These are phyloP conservation scores for Thymallus thymallus DNA, from an alignment of 2,113 vertebrate species.

Conservation along the genomic window DNA sequence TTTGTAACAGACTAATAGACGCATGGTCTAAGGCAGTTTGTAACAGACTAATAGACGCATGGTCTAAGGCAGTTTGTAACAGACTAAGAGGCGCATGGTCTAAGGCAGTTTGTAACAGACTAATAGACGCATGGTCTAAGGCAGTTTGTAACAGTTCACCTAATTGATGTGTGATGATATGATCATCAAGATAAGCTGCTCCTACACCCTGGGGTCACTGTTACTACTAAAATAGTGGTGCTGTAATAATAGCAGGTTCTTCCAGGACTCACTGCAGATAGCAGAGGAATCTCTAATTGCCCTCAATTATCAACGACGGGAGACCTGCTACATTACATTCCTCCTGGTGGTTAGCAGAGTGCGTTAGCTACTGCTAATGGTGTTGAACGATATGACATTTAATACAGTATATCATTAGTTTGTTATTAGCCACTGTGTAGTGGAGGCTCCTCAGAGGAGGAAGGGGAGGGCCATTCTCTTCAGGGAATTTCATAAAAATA, in stretches of 20 bases:
- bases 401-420: constrained; percentile 29
- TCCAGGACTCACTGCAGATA: constrained; percentile 45
- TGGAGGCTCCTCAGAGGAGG: too few relatives aligned
- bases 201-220: constrained; percentile 54
- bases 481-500: too few relatives aligned
- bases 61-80: constrained; percentile 10
- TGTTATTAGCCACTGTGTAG: constrained; percentile 27
- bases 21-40: constrained; percentile 18
- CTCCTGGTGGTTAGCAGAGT: constrained; percentile 37
- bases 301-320: constrained; percentile 60
- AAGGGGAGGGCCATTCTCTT: too few relatives aligned
- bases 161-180: constrained; percentile 62
- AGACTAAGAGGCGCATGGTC: not conserved
- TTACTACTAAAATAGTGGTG: constrained; percentile 18
- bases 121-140: constrained; percentile 14
- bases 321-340: constrained; percentile 50
- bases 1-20: too few relatives aligned
- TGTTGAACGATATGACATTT: constrained; percentile 38
- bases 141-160: constrained; percentile 27
- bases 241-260: constrained; percentile 59
- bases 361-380: constrained; percentile 11
- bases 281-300: constrained; percentile 65
- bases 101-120: constrained; percentile 3
- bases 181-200: constrained; percentile 60
- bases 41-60: not conserved